Conservation (phyloP, 23 tunicate genomes). For the Ascidia mentula region DNA sequence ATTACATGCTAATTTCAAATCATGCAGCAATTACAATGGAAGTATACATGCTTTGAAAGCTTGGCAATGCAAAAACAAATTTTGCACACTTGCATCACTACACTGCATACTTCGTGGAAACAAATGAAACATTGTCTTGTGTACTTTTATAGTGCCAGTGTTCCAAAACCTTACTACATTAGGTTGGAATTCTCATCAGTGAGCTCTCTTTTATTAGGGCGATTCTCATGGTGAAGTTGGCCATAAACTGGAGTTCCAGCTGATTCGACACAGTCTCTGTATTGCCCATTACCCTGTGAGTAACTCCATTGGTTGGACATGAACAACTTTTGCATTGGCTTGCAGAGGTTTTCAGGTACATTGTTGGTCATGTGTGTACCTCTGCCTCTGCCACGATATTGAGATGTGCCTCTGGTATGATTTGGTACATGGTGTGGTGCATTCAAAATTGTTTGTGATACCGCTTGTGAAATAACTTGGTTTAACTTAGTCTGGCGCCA, state of each 20-base stretch:
- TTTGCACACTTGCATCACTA: no score
- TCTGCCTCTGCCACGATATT: conserved; percentile 22
- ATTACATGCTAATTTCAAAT: not conserved
- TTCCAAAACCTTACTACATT: not conserved
- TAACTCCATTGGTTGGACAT: conserved; percentile 15
- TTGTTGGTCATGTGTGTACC: conserved; percentile 17
- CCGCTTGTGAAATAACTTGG: conserved; percentile 34
- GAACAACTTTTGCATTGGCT: conserved; percentile 46
- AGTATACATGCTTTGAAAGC: not conserved
- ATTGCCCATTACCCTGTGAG: not conserved
- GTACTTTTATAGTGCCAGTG: not conserved
- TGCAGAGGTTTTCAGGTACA: conserved; percentile 34
- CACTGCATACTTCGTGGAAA: not conserved
- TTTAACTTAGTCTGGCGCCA: conserved; percentile 67
- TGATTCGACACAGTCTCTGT: not conserved
- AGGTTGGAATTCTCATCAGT: conserved; percentile 12
- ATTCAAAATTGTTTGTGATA: conserved; percentile 15
- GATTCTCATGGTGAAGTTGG: conserved; percentile 20
- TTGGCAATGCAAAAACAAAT: not conserved
- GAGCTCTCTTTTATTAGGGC: conserved; percentile 3
- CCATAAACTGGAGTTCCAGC: conserved; percentile 33
- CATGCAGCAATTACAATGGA: not conserved
- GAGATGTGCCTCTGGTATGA: not conserved
- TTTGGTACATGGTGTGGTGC: conserved; percentile 21
- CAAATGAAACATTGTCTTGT: not conserved